phyloP scores from a whole-genome alignment of 2,888 invertebrate species.

The Cerceris ruficornis region DNA sequence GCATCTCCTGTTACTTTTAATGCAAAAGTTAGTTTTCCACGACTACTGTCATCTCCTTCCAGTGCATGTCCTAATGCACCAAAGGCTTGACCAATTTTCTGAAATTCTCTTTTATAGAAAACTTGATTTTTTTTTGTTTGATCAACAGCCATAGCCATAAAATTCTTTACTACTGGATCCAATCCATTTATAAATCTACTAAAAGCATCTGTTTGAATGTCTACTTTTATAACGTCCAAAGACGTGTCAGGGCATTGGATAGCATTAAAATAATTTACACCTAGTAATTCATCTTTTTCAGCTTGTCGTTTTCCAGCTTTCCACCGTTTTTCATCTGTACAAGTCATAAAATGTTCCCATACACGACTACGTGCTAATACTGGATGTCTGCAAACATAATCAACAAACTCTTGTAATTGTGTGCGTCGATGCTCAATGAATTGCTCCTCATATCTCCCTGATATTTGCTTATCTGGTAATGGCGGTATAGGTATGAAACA shows the following conservation, averaged over 20 bases:
- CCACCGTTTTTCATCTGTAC: constrained; percentile 98
- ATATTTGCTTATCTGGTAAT: constrained; percentile 98
- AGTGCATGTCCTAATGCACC: constrained; percentile 92
- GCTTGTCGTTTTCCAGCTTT: constrained; percentile 97
- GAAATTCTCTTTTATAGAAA: constrained; percentile 94
- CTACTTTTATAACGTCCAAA: constrained; percentile 87
- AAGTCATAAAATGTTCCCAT: constrained; percentile 98
- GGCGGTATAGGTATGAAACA: constrained; percentile 97
- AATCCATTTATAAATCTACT: constrained; percentile 90
- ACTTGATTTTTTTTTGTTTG: constrained; percentile 94
- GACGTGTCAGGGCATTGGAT: constrained; percentile 92
- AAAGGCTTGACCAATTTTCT: constrained; percentile 94
- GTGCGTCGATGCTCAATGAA: constrained; percentile 97
- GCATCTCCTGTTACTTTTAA: constrained; percentile 93
- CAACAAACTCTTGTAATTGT: constrained; percentile 97
- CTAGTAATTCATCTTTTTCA: constrained; percentile 95
- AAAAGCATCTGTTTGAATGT: constrained; percentile 92
- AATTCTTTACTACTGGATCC: constrained; percentile 93
- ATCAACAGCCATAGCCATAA: constrained; percentile 91
- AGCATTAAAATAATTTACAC: constrained; percentile 95
- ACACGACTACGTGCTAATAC: constrained; percentile 95
- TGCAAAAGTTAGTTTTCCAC: constrained; percentile 87
- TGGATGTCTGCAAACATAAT: constrained; percentile 98
- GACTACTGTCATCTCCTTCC: constrained; percentile 87
- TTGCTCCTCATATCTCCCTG: constrained; percentile 98